phyloP scores from a whole-genome alignment of 1,140 invertebrate species.

The Ladona fulva region DNA sequence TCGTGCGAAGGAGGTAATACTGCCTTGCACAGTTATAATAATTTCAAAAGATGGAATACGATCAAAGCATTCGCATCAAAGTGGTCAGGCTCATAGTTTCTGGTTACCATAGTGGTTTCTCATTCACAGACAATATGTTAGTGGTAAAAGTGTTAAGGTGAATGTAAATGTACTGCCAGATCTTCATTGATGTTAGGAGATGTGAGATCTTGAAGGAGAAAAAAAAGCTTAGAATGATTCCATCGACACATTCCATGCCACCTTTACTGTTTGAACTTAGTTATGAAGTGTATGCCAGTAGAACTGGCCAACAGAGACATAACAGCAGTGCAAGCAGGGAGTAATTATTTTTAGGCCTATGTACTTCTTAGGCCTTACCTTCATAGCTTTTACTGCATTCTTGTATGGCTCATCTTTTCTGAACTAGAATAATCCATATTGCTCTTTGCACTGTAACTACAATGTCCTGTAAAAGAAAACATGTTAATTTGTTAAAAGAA shows the following conservation, averaged over 20 bases:
- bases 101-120: not conserved
- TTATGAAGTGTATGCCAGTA: not conserved
- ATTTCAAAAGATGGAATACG: not conserved
- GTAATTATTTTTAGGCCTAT: not conserved
- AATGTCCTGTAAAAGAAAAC: not conserved
- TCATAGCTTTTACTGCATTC: not conserved
- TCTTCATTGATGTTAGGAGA: not conserved
- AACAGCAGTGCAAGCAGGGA: not conserved
- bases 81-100: not conserved
- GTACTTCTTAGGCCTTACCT: not conserved
- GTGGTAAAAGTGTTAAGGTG: not conserved
- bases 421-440: not conserved
- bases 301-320: not conserved
- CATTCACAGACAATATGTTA: not conserved
- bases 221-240: not conserved
- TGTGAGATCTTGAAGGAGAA: not conserved
- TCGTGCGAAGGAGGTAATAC: not conserved
- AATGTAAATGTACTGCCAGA: not conserved
- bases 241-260: slow-evolving; percentile 1
- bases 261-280: not conserved
- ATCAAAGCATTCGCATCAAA: not conserved
- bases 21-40: not conserved
- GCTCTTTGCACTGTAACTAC: not conserved
- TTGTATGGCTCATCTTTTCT: slow-evolving; percentile 3
- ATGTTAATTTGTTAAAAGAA: not conserved